Percentiles rank a stretch among this genome's conserved stretches.
phyloP scores from a whole-genome alignment of 2,113 vertebrate genomes.

The Morone saxatilis region DNA sequence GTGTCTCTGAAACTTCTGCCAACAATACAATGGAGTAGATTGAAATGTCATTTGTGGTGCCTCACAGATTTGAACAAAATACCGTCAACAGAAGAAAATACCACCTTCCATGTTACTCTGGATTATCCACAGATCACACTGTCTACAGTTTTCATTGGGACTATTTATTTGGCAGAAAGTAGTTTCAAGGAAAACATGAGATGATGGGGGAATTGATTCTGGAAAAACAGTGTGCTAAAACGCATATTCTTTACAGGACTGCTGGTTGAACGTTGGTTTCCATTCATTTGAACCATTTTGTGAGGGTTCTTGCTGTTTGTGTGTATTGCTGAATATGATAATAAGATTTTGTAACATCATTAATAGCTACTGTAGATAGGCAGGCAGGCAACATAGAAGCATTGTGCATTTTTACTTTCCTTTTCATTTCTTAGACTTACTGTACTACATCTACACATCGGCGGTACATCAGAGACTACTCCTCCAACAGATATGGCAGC shows the following conservation, averaged over 20 bases:
- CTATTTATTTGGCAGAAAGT: neutral
- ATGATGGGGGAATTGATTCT: too few relatives aligned
- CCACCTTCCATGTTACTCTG: neutral
- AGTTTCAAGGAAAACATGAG: neutral
- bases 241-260: too few relatives aligned
- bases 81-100: neutral
- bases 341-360: neutral
- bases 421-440: neutral
- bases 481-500: neutral
- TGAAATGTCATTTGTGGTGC: neutral
- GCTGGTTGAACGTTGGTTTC: neutral
- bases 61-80: neutral
- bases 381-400: neutral
- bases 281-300: neutral
- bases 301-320: neutral
- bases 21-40: too few relatives aligned
- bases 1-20: too few relatives aligned
- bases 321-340: neutral
- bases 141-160: neutral
- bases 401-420: neutral
- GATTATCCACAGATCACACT: neutral
- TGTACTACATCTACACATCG: neutral
- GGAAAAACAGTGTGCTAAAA: too few relatives aligned
- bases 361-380: neutral
- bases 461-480: neutral